These are phyloP conservation scores for Marcusenius ussheri DNA, from an alignment of 2,113 vertebrate species.

Conservation along the genomic window DNA sequence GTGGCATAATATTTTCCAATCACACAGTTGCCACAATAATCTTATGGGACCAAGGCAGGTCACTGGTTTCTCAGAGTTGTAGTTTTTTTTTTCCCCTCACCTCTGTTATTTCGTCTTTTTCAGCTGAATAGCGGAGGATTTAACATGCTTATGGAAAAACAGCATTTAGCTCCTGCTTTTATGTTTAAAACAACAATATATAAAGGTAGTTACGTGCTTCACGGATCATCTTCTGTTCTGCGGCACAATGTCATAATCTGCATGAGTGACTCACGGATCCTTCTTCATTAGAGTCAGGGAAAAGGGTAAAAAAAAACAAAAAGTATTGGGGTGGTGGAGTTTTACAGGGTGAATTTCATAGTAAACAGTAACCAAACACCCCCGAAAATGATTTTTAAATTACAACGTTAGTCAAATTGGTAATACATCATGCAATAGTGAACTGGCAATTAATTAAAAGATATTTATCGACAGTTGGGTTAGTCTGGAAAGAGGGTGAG, in stretches of 20 bases:
- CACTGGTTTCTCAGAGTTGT: constrained; percentile 58
- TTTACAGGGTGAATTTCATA: neutral
- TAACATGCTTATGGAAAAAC: constrained; percentile 30
- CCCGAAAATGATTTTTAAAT: constrained; percentile 1
- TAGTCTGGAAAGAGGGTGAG: neutral
- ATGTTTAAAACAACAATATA: constrained; percentile 28
- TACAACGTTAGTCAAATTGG: neutral
- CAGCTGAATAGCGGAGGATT: constrained; percentile 30
- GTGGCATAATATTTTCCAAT: constrained; percentile 74
- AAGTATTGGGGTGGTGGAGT: neutral
- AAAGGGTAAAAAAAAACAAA: neutral
- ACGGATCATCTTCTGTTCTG: constrained; percentile 36
- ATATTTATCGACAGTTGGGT: constrained; percentile 14
- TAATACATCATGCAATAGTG: neutral
- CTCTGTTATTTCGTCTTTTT: constrained; percentile 39
- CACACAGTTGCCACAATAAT: constrained; percentile 75
- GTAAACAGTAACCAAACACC: neutral
- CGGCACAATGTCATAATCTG: constrained; percentile 19
- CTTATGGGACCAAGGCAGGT: constrained; percentile 72
- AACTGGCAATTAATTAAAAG: neutral
- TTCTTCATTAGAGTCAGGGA: neutral
- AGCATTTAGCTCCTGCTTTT: constrained; percentile 18
- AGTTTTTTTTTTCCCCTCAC: constrained; percentile 18
- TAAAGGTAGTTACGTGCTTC: constrained; percentile 33
- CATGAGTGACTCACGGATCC: constrained; percentile 13